Evolutionary conservation across 2,888 invertebrate genomes (phyloP).

Genomic region (Idaea aversata): DNA sequence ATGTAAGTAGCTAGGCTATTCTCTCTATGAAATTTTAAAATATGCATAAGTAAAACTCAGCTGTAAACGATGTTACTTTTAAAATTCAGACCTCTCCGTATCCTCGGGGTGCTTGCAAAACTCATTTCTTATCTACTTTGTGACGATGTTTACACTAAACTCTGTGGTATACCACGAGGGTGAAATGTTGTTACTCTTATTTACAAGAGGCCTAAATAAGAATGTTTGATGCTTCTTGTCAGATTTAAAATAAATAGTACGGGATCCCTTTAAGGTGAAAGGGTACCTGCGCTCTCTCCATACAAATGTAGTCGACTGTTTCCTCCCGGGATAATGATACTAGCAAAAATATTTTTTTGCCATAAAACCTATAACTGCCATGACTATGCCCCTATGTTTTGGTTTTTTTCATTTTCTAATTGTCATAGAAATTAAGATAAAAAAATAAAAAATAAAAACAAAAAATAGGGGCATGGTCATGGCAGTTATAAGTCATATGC

Average conservation of each 20-base stretch:
- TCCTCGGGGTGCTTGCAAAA: background rate
- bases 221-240: background rate
- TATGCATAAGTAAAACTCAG: background rate
- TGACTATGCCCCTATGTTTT: too few relatives aligned
- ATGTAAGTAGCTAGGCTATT: background rate
- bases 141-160: constrained; percentile 9
- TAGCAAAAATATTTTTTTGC: too few relatives aligned
- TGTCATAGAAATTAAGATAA: too few relatives aligned
- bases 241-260: background rate
- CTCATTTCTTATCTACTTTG: constrained; percentile 14
- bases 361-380: too few relatives aligned
- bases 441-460: too few relatives aligned
- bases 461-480: too few relatives aligned
- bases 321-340: too few relatives aligned
- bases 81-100: background rate
- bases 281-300: too few relatives aligned
- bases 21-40: background rate
- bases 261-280: too few relatives aligned
- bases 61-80: background rate
- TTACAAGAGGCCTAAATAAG: constrained; percentile 4
- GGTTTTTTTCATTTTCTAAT: too few relatives aligned
- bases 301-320: too few relatives aligned
- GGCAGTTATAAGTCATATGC: too few relatives aligned
- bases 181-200: constrained; percentile 1
- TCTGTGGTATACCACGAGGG: constrained; percentile 2